phyloP scores from a whole-genome alignment of 1,140 invertebrate species.

The Pachyrhynchus sulphureomaculatus region DNA sequence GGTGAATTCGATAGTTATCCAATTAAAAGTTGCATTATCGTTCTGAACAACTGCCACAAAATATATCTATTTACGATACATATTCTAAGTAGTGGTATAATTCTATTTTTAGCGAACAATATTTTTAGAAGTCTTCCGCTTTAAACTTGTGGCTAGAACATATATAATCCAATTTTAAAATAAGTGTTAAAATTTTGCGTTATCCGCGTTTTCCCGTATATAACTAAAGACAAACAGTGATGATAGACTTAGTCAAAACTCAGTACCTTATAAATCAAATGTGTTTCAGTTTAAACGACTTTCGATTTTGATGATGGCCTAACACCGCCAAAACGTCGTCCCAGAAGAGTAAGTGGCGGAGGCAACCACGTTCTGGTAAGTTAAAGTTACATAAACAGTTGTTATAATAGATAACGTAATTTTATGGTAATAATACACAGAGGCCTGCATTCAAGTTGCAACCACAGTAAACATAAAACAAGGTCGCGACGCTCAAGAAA shows the following conservation, averaged over 20 bases:
- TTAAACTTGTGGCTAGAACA: neutral
- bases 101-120: conserved; percentile 21
- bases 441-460: too few species aligned
- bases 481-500: too few species aligned
- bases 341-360: conserved; percentile 48
- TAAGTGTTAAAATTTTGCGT: neutral
- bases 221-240: neutral
- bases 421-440: too few species aligned
- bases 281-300: neutral
- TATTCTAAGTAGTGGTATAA: neutral
- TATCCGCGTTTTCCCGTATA: neutral
- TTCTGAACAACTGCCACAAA: neutral
- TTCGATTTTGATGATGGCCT: conserved; percentile 41
- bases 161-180: conserved; percentile 2
- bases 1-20: too few species aligned
- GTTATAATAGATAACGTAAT: too few species aligned
- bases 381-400: too few species aligned
- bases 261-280: neutral
- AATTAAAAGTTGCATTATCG: too few species aligned
- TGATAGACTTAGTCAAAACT: neutral
- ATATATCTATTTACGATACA: neutral
- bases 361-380: conserved; percentile 48
- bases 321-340: conserved; percentile 47
- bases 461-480: too few species aligned
- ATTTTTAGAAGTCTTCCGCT: conserved; percentile 24